Conservation (phyloP, 2,113 vertebrate genomes). For the Catagonus wagneri region DNA sequence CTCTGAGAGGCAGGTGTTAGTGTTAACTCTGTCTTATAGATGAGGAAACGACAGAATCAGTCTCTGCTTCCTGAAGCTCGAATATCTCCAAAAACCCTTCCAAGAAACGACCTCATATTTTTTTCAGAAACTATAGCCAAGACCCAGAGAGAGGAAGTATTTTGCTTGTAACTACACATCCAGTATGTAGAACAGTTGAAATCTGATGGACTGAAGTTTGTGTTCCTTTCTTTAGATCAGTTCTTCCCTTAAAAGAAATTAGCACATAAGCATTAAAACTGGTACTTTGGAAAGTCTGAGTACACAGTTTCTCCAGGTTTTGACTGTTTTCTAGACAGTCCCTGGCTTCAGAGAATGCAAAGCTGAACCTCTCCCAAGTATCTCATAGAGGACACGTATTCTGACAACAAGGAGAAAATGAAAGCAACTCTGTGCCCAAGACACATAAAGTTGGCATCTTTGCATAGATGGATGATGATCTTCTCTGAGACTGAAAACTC, state of each 20-base stretch:
- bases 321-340: slow-evolving; percentile 32
- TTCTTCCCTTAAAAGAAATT: slow-evolving; percentile 29
- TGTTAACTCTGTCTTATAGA: neutral
- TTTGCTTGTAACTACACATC: neutral
- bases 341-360: neutral
- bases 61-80: neutral
- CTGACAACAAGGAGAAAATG: slow-evolving; percentile 47
- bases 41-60: neutral
- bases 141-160: neutral
- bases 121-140: neutral
- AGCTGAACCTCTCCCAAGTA: neutral
- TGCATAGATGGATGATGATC: neutral
- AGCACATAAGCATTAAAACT: neutral
- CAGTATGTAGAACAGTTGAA: neutral
- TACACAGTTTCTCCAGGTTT: neutral
- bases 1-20: neutral
- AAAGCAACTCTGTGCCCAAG: slow-evolving; percentile 21
- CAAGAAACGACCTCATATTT: neutral
- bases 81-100: slow-evolving; percentile 37
- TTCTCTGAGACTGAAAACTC: slow-evolving; percentile 26
- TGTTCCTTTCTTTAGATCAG: neutral
- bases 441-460: slow-evolving; percentile 70
- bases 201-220: neutral
- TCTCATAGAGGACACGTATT: slow-evolving; percentile 27
- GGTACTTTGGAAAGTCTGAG: slow-evolving; percentile 7